phyloP scores from a whole-genome alignment of 1,140 invertebrate genomes.

The Cydia strobilella region DNA sequence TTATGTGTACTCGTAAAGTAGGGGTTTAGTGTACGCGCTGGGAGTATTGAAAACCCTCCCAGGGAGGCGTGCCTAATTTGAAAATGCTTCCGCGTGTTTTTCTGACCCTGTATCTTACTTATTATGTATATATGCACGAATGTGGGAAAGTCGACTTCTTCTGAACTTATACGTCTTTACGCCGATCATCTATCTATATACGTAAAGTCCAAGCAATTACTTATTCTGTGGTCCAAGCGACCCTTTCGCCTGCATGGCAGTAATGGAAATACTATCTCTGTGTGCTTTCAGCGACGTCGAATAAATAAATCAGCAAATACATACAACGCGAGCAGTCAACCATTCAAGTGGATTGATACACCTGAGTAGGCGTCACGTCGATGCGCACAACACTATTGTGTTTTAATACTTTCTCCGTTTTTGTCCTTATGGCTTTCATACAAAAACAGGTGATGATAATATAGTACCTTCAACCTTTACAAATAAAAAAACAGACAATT shows the following conservation, averaged over 20 bases:
- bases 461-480: neutral
- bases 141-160: neutral
- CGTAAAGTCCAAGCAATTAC: neutral
- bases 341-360: slow-evolving; percentile 15
- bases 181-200: too few species aligned
- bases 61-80: neutral
- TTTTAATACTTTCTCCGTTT: neutral
- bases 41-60: slow-evolving; percentile 4
- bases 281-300: neutral
- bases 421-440: slow-evolving; percentile 5
- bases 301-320: slow-evolving; percentile 2
- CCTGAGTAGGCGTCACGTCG: slow-evolving; percentile 12
- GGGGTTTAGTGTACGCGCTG: neutral
- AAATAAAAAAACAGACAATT: neutral
- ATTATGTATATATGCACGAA: neutral
- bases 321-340: neutral
- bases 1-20: neutral
- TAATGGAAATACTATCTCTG: neutral
- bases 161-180: too few species aligned
- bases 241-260: neutral
- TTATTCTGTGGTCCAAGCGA: too few species aligned
- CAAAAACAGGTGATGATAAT: neutral
- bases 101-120: neutral
- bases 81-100: neutral
- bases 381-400: slow-evolving; percentile 3